Percentiles rank a stretch among this genome's conserved stretches.
Evolutionary conservation across 2,113 vertebrate genomes (phyloP).

Genomic region (Limanda limanda): DNA sequence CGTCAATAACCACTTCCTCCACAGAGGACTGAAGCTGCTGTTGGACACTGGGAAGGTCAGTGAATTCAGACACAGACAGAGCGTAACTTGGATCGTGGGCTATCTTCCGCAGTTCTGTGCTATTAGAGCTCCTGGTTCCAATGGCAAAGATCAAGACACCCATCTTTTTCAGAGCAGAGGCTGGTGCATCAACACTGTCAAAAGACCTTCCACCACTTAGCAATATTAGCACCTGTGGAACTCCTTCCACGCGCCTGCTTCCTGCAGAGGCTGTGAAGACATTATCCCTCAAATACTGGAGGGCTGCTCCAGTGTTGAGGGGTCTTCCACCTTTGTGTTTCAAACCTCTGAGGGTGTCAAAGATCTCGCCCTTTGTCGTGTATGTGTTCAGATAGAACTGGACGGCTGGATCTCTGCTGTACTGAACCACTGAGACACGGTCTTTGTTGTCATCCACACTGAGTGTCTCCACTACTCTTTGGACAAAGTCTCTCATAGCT

Average conservation of each 20-base stretch:
- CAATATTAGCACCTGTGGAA: slow-evolving; percentile 83
- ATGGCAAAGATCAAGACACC: slow-evolving; percentile 51
- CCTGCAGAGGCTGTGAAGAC: background rate
- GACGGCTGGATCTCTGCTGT: slow-evolving; percentile 52
- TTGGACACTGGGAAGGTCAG: slow-evolving; percentile 40
- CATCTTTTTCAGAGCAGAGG: slow-evolving; percentile 64
- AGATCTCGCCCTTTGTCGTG: slow-evolving; percentile 8
- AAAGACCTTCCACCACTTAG: slow-evolving; percentile 64
- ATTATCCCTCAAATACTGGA: slow-evolving; percentile 72
- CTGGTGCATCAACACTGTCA: slow-evolving; percentile 63
- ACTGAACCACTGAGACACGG: slow-evolving; percentile 61
- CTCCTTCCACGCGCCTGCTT: slow-evolving; percentile 81
- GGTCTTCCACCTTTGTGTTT: slow-evolving; percentile 56
- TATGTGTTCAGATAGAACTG: slow-evolving; percentile 59
- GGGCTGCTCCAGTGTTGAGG: slow-evolving; percentile 80
- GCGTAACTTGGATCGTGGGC: slow-evolving; percentile 34
- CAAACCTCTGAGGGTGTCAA: slow-evolving; percentile 33
- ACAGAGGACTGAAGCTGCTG: slow-evolving; percentile 5
- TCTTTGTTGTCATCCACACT: slow-evolving; percentile 55
- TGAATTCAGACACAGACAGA: slow-evolving; percentile 10
- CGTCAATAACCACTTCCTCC: background rate
- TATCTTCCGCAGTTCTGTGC: slow-evolving; percentile 47
- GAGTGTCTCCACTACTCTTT: slow-evolving; percentile 58
- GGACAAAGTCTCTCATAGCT: slow-evolving; percentile 59
- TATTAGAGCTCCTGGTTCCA: slow-evolving; percentile 39